Evolutionary conservation across 1,140 invertebrate genomes (phyloP).

Genomic region (Cotesia typhae): DNA sequence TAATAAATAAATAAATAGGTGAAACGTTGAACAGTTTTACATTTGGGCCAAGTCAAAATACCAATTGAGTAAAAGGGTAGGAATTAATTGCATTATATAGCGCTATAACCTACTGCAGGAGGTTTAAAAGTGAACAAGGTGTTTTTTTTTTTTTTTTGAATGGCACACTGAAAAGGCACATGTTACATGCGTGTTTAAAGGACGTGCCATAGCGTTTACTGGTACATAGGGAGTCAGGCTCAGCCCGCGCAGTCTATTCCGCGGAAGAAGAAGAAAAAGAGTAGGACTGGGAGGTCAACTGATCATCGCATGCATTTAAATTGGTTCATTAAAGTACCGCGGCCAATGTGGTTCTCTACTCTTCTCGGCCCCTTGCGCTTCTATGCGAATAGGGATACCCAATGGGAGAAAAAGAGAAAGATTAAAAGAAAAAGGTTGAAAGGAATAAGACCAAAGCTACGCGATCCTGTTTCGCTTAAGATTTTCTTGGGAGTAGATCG

Average conservation of each 20-base stretch:
- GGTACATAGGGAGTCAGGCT: conserved; percentile 25
- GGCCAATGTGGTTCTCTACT: conserved; percentile 42
- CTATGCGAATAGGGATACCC: conserved; percentile 21
- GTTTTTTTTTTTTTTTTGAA: too few species aligned
- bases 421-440: conserved; percentile 2
- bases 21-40: too few species aligned
- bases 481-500: background rate
- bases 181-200: background rate
- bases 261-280: conserved; percentile 58
- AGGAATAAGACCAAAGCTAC: background rate
- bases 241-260: conserved; percentile 38
- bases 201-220: conserved; percentile 7
- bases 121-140: too few species aligned
- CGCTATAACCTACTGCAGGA: too few species aligned
- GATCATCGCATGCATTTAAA: conserved; percentile 68
- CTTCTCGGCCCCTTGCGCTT: conserved; percentile 43
- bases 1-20: too few species aligned
- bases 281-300: conserved; percentile 63
- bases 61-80: too few species aligned
- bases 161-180: background rate
- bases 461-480: background rate
- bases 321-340: conserved; percentile 66
- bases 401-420: background rate
- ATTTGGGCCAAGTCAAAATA: too few species aligned
- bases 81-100: too few species aligned